Evolutionary conservation across 2,888 invertebrate genomes (phyloP).

Genomic region (Mechanitis mazaeus): DNA sequence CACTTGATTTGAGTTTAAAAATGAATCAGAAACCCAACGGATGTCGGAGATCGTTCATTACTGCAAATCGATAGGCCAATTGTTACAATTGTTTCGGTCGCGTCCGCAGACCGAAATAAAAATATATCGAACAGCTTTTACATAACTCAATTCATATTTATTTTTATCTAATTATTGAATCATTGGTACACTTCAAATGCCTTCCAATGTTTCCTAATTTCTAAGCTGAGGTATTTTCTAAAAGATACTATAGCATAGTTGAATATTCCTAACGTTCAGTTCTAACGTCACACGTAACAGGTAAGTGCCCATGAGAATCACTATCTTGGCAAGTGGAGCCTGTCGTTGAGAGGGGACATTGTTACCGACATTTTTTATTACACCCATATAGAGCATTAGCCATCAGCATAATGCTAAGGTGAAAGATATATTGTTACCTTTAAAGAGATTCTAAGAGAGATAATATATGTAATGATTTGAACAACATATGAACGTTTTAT

Average conservation of each 20-base stretch:
- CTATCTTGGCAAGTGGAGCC: slow-evolving; percentile 15
- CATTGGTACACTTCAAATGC: neutral
- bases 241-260: neutral
- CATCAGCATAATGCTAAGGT: too few relatives aligned
- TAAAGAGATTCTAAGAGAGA: too few relatives aligned
- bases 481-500: too few relatives aligned
- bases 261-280: slow-evolving; percentile 8
- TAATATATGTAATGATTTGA: too few relatives aligned
- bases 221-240: neutral
- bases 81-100: neutral
- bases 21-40: neutral
- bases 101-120: neutral
- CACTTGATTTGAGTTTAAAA: neutral
- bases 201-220: neutral
- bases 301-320: slow-evolving; percentile 14
- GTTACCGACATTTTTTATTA: neutral
- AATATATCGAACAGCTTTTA: too few relatives aligned
- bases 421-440: too few relatives aligned
- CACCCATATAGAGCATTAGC: too few relatives aligned
- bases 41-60: neutral
- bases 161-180: neutral
- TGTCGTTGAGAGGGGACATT: slow-evolving; percentile 10
- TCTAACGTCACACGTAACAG: slow-evolving; percentile 8
- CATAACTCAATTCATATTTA: neutral
- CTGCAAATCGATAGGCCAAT: neutral